phyloP scores from a whole-genome alignment of 2,797 vertebrate genomes.

The Sebastes itinus region DNA sequence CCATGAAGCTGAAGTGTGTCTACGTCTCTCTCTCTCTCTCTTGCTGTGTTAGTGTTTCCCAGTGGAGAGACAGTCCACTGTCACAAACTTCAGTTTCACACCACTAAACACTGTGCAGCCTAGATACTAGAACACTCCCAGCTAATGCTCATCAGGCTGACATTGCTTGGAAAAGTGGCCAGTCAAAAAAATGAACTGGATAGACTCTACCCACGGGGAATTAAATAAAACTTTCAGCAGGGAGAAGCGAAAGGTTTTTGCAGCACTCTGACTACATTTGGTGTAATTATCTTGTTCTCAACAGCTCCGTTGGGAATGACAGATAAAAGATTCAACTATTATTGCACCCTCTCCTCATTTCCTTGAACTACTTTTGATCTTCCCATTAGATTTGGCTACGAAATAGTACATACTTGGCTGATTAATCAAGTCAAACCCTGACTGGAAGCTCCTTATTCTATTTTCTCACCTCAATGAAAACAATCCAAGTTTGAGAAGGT shows the following conservation, averaged over 20 bases:
- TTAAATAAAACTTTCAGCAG: conserved; percentile 33
- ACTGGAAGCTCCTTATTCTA: conserved; percentile 9
- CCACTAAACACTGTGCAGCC: conserved; percentile 26
- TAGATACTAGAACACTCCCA: conserved; percentile 21
- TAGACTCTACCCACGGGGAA: conserved; percentile 32
- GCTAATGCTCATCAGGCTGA: conserved; percentile 42
- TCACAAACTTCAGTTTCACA: conserved; percentile 53
- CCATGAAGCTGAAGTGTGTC: not conserved
- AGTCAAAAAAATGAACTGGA: conserved; percentile 33
- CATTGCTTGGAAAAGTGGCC: conserved; percentile 28
- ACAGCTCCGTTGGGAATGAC: conserved; percentile 37
- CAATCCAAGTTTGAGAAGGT: not conserved
- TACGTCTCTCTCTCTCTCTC: not conserved
- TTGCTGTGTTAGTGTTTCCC: conserved; percentile 6
- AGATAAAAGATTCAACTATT: conserved; percentile 54
- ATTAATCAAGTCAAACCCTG: conserved; percentile 46
- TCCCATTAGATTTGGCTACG: conserved; percentile 42
- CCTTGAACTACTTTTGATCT: conserved; percentile 57
- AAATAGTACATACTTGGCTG: conserved; percentile 24
- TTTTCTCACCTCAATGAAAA: not conserved
- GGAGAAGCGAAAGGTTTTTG: conserved; percentile 32
- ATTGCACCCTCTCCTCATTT: conserved; percentile 43
- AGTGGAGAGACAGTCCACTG: conserved; percentile 31
- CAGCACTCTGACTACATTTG: conserved; percentile 44
- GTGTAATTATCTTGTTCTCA: conserved; percentile 58